Evolutionary conservation across 1,140 invertebrate genomes (phyloP).

Genomic region (Pteromalus puparum): DNA sequence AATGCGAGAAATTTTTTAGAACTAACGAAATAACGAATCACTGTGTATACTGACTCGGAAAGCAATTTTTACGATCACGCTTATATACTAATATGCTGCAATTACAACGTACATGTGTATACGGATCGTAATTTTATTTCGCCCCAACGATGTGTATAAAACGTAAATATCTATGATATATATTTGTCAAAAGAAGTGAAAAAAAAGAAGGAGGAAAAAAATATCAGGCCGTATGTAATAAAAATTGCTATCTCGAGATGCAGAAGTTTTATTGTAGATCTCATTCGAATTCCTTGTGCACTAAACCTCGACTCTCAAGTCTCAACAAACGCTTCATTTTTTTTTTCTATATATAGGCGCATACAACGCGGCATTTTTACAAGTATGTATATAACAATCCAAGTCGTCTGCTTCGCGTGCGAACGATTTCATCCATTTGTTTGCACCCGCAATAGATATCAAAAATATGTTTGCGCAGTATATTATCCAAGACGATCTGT

Average conservation of each 20-base stretch:
- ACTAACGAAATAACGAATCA: background rate
- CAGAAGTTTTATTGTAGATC: slow-evolving; percentile 32
- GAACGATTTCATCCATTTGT: background rate
- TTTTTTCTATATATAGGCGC: background rate
- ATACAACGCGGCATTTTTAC: background rate
- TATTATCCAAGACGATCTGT: too few species aligned
- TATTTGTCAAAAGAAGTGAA: slow-evolving; percentile 9
- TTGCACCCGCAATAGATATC: background rate
- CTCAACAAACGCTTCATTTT: background rate
- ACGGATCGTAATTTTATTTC: background rate
- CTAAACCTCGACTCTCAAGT: background rate
- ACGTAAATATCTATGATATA: background rate
- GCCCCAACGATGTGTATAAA: background rate
- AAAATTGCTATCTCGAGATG: slow-evolving; percentile 34
- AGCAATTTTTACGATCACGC: slow-evolving; percentile 26
- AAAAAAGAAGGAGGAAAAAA: background rate
- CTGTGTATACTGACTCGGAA: background rate
- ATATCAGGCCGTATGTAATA: background rate
- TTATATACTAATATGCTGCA: background rate
- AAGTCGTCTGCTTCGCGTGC: background rate
- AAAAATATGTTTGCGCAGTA: background rate
- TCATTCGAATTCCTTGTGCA: background rate
- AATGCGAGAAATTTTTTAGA: slow-evolving; percentile 6
- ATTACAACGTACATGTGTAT: slow-evolving; percentile 13
- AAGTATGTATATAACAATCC: slow-evolving; percentile 7